Percentiles rank a stretch among this genome's conserved stretches.
These are phyloP conservation scores for Microcebus jonahi DNA, from an alignment of 2,113 vertebrate species.

Conservation along the genomic window DNA sequence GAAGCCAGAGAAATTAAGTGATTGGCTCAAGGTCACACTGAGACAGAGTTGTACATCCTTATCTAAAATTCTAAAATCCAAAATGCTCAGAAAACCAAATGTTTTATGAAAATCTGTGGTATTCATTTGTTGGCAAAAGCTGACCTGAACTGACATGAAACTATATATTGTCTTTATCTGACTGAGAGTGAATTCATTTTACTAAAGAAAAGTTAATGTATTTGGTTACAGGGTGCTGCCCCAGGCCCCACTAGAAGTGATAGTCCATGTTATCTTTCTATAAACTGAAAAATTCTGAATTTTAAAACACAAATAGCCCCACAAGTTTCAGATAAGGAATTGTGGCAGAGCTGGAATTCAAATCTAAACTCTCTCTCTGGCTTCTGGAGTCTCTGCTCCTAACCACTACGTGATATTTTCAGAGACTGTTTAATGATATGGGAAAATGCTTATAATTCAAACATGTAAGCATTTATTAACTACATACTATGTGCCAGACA, in stretches of 20 bases:
- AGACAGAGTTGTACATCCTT: not conserved
- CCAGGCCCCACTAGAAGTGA: not conserved
- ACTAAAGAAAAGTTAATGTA: slow-evolving; percentile 13
- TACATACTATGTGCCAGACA: not conserved
- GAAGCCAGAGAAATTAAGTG: not conserved
- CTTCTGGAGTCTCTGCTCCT: not conserved
- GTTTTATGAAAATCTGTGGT: not conserved
- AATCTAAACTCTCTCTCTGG: not conserved
- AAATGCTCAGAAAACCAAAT: slow-evolving; percentile 27
- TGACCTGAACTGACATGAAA: not conserved
- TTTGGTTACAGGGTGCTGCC: not conserved
- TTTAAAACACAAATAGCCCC: not conserved
- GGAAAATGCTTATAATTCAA: slow-evolving; percentile 14
- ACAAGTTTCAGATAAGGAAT: not conserved
- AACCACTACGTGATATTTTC: not conserved
- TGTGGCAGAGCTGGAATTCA: not conserved
- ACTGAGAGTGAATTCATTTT: not conserved
- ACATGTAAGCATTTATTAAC: slow-evolving; percentile 15
- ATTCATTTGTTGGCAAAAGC: not conserved
- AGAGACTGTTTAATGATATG: not conserved
- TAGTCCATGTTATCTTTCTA: not conserved
- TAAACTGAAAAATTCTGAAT: slow-evolving; percentile 25
- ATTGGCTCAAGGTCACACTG: not conserved
- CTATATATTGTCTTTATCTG: not conserved
- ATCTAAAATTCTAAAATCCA: slow-evolving; percentile 1